Conservation (phyloP, 2,113 vertebrate genomes). For the Bos taurus region DNA sequence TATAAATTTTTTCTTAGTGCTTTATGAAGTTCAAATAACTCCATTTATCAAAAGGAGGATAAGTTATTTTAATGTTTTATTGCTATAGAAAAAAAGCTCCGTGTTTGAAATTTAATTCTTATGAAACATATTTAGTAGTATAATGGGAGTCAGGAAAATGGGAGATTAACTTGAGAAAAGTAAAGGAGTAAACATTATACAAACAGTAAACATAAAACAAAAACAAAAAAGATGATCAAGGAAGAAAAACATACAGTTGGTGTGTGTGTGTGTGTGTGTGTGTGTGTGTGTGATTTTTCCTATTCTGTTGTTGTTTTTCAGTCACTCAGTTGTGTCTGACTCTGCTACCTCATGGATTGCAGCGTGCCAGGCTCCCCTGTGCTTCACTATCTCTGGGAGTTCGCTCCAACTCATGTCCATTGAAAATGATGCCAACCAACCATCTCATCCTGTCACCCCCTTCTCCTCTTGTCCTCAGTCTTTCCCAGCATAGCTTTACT, state of each 20-base stretch:
- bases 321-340: neutral
- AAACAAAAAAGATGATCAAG: neutral
- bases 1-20: slow-evolving; percentile 56
- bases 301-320: neutral
- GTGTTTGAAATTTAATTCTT: slow-evolving; percentile 53
- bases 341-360: neutral
- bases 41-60: slow-evolving; percentile 38
- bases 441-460: neutral
- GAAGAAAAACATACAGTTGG: neutral
- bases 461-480: neutral
- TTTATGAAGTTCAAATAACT: slow-evolving; percentile 68
- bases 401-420: neutral
- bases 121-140: neutral
- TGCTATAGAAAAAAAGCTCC: slow-evolving; percentile 8
- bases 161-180: slow-evolving; percentile 14
- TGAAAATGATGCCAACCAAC: neutral
- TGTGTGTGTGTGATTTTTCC: neutral
- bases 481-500: neutral
- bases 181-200: neutral
- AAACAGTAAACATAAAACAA: neutral
- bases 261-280: neutral
- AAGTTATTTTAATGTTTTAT: slow-evolving; percentile 61
- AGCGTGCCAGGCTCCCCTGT: neutral
- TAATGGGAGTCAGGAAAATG: slow-evolving; percentile 15
- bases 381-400: neutral